A percentile compares a stretch with the other conserved stretches of the same genome.
phyloP scores from a whole-genome alignment of 1,140 invertebrate species.

The Dinoponera quadriceps region DNA sequence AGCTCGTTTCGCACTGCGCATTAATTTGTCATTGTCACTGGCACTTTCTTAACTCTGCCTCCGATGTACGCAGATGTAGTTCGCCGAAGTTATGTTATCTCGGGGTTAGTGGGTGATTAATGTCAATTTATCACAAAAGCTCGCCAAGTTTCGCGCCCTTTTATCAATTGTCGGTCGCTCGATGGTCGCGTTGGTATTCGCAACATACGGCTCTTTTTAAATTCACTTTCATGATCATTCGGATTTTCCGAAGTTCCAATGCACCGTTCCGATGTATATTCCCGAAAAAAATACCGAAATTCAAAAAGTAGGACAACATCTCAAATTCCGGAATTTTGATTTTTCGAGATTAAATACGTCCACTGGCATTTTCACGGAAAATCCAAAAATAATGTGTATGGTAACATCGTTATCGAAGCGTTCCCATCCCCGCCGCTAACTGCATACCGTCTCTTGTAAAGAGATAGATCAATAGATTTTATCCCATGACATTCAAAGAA shows the following conservation, averaged over 20 bases:
- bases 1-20: slow-evolving; percentile 11
- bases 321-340: too few relatives aligned
- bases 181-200: slow-evolving; percentile 8
- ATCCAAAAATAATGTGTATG: not conserved
- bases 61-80: slow-evolving; percentile 15
- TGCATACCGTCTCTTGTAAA: not conserved
- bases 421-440: not conserved
- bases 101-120: slow-evolving; percentile 28
- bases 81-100: slow-evolving; percentile 31
- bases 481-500: slow-evolving; percentile 23
- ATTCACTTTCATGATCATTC: not conserved
- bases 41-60: not conserved
- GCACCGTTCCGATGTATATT: not conserved
- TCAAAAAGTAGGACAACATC: too few relatives aligned
- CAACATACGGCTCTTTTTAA: not conserved
- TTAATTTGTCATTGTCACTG: slow-evolving; percentile 62
- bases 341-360: not conserved
- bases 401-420: not conserved
- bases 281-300: too few relatives aligned
- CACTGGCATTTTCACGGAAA: not conserved
- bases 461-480: slow-evolving; percentile 29
- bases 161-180: slow-evolving; percentile 36
- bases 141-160: not conserved
- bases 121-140: slow-evolving; percentile 35
- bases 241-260: not conserved